A percentile compares a stretch with the other conserved stretches of the same genome.
Evolutionary conservation across 2,113 vertebrate genomes (phyloP).

Genomic region (Ascaphus truei): DNA sequence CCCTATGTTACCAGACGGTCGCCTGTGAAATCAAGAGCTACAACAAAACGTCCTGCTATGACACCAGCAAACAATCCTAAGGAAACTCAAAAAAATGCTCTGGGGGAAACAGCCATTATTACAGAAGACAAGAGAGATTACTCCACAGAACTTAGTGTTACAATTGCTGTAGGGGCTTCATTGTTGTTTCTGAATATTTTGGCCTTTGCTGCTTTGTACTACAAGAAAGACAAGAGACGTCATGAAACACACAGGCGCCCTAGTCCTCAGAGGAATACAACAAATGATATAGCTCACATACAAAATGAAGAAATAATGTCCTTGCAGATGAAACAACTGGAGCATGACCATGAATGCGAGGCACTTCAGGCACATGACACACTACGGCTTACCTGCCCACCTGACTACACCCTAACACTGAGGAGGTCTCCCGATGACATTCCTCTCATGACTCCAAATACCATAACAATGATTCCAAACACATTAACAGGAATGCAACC

Average conservation of each 20-base stretch:
- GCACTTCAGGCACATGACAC: constrained; percentile 78
- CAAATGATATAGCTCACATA: constrained; percentile 82
- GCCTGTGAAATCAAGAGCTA: constrained; percentile 86
- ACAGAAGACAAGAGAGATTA: constrained; percentile 92
- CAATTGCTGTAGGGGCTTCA: constrained; percentile 90
- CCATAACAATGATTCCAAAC: constrained; percentile 94
- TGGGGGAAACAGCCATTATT: constrained; percentile 78
- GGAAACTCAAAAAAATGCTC: constrained; percentile 73
- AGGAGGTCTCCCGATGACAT: constrained; percentile 89
- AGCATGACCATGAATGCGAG: constrained; percentile 85
- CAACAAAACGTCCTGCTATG: constrained; percentile 87
- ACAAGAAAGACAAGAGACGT: constrained; percentile 92
- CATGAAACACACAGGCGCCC: constrained; percentile 84
- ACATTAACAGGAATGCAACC: constrained; percentile 86
- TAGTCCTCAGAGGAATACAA: constrained; percentile 76
- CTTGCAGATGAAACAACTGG: constrained; percentile 89
- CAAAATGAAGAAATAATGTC: constrained; percentile 91
- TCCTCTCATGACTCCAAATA: constrained; percentile 87
- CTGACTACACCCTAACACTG: constrained; percentile 90
- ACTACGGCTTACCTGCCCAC: constrained; percentile 79
- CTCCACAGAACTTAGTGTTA: constrained; percentile 90
- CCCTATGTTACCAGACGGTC: constrained; percentile 83
- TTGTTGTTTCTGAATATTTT: constrained; percentile 92
- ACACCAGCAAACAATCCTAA: constrained; percentile 78
- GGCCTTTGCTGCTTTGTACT: constrained; percentile 90